These are phyloP conservation scores for Menidia menidia DNA, from an alignment of 2,797 vertebrate species.

Conservation along the genomic window DNA sequence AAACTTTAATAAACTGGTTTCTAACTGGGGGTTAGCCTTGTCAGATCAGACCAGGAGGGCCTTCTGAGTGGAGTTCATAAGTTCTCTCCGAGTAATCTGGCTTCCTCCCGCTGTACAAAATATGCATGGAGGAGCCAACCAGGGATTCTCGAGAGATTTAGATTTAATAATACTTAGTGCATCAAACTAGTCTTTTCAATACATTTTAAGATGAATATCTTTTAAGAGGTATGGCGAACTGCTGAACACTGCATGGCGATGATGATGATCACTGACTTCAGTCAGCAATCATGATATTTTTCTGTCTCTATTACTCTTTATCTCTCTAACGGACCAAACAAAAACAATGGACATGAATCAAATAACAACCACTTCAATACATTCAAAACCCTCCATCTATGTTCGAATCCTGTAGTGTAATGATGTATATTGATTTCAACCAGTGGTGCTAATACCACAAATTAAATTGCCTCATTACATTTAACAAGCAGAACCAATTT, in stretches of 20 bases:
- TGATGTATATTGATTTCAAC: conserved; percentile 2
- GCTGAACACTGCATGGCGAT: neutral
- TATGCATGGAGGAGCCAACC: neutral
- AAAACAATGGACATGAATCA: neutral
- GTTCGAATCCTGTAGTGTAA: neutral
- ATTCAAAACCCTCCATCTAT: no score
- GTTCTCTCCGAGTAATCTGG: no score
- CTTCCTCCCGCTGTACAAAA: neutral
- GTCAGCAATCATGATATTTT: neutral
- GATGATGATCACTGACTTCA: neutral
- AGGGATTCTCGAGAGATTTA: neutral
- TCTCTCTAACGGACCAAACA: neutral
- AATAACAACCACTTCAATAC: neutral
- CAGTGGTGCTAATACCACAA: conserved; percentile 43
- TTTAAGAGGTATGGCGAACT: neutral
- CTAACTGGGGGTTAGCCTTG: no score
- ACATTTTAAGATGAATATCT: neutral
- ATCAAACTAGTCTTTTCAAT: neutral
- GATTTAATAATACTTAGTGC: neutral
- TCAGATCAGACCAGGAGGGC: no score
- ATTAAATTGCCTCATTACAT: conserved; percentile 11
- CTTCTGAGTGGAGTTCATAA: no score
- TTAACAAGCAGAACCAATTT: conserved; percentile 12
- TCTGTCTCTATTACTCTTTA: neutral
- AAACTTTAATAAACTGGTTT: no score